Evolutionary conservation across 2,797 vertebrate species (phyloP).

Genomic region (Phyllotis vaccarum): DNA sequence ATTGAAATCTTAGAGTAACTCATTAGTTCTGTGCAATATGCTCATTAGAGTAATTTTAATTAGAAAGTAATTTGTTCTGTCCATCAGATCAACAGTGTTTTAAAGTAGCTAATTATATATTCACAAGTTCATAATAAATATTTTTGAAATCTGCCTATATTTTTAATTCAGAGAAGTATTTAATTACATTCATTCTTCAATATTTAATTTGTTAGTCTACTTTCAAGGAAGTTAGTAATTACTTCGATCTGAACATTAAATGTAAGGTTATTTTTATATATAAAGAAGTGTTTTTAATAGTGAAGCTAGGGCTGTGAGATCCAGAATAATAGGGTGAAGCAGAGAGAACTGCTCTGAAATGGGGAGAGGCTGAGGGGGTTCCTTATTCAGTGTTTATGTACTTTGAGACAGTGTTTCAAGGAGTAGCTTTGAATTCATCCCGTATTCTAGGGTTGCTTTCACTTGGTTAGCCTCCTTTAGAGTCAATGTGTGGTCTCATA

Average conservation of each 20-base stretch:
- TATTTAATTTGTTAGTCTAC: conserved; percentile 70
- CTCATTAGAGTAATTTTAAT: conserved; percentile 65
- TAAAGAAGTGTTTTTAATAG: neutral
- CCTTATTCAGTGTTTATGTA: neutral
- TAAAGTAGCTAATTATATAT: conserved; percentile 60
- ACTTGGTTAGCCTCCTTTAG: neutral
- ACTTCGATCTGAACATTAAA: conserved; percentile 55
- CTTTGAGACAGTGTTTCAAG: neutral
- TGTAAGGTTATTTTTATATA: conserved; percentile 26
- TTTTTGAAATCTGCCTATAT: conserved; percentile 68
- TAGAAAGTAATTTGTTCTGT: conserved; percentile 66
- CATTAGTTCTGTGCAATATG: conserved; percentile 53
- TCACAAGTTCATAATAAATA: conserved; percentile 60
- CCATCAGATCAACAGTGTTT: conserved; percentile 63
- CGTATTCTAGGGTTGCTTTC: neutral
- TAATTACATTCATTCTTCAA: conserved; percentile 69
- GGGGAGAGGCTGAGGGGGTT: neutral
- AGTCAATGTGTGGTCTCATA: neutral
- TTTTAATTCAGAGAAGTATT: conserved; percentile 70
- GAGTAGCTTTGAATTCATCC: neutral
- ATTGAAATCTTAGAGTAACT: conserved; percentile 45
- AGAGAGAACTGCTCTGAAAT: neutral
- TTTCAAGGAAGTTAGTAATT: conserved; percentile 82
- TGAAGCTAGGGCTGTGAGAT: neutral
- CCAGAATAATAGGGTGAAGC: neutral